These are phyloP conservation scores for Danio jaintianensis DNA, from an alignment of 2,797 vertebrate genomes.

Conservation along the genomic window DNA sequence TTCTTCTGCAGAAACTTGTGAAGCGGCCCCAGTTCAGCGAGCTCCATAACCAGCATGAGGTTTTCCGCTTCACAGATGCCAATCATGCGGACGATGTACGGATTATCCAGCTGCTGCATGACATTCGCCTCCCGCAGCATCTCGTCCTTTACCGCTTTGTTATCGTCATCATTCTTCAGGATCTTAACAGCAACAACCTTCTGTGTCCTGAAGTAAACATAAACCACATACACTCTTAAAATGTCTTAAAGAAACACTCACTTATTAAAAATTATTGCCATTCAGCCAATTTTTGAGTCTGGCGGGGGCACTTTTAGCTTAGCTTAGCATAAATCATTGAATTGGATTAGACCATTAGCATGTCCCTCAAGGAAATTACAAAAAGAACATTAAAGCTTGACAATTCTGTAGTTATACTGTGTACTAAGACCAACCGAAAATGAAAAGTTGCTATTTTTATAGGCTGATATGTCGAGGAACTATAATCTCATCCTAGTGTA, in stretches of 20 bases:
- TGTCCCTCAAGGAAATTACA: no score
- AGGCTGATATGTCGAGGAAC: no score
- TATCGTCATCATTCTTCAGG: slow-evolving; percentile 90
- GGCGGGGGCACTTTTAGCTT: no score
- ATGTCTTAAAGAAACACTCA: not conserved
- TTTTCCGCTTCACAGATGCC: slow-evolving; percentile 94
- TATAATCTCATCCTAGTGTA: no score
- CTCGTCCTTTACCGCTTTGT: slow-evolving; percentile 86
- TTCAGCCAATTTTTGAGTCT: no score
- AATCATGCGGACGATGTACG: slow-evolving; percentile 98
- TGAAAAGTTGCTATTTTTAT: no score
- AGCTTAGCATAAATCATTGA: no score
- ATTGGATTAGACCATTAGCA: no score
- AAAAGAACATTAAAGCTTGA: no score
- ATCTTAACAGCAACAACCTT: slow-evolving; percentile 94
- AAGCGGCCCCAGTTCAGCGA: slow-evolving; percentile 92
- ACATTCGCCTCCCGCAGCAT: slow-evolving; percentile 91
- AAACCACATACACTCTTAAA: not conserved
- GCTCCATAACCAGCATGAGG: slow-evolving; percentile 98
- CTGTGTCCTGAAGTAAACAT: slow-evolving; percentile 76
- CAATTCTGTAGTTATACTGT: no score
- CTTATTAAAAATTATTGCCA: no score
- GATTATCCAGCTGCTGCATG: slow-evolving; percentile 97
- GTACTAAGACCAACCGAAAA: no score
- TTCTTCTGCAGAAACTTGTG: slow-evolving; percentile 93